A percentile compares a stretch with the other conserved stretches of the same genome.
These are phyloP conservation scores for Psittacula derbiana DNA, from an alignment of 2,797 vertebrate species.

Conservation along the genomic window DNA sequence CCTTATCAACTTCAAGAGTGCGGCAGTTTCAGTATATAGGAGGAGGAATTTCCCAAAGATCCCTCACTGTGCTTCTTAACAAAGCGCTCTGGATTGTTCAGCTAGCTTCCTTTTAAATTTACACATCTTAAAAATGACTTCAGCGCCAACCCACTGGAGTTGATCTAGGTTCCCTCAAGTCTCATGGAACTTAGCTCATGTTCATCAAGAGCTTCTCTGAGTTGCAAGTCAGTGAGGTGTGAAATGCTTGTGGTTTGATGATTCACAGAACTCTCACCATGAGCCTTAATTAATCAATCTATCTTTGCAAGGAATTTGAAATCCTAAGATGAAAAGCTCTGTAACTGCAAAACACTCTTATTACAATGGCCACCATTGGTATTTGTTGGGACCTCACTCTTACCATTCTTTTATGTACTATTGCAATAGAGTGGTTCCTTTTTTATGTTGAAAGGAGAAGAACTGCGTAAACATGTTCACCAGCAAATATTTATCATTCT, in stretches of 20 bases:
- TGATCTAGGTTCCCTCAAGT: slow-evolving; percentile 62
- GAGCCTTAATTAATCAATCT: slow-evolving; percentile 69
- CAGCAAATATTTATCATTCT: slow-evolving; percentile 5
- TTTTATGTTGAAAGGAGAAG: slow-evolving; percentile 2
- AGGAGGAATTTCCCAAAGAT: slow-evolving; percentile 5
- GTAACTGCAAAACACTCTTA: slow-evolving; percentile 45
- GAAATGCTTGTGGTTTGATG: slow-evolving; percentile 68
- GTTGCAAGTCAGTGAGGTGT: slow-evolving; percentile 70
- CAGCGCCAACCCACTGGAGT: slow-evolving; percentile 47
- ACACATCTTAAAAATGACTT: slow-evolving; percentile 55
- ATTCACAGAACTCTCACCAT: slow-evolving; percentile 65
- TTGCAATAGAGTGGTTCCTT: not conserved
- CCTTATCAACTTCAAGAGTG: not conserved
- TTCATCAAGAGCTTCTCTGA: slow-evolving; percentile 66
- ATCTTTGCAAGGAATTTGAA: slow-evolving; percentile 63
- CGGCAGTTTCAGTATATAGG: not conserved
- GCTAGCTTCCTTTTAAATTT: slow-evolving; percentile 60
- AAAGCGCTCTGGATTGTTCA: not conserved
- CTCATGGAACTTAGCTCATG: slow-evolving; percentile 57
- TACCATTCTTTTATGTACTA: not conserved
- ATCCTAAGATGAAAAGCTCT: slow-evolving; percentile 64
- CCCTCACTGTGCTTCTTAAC: not conserved
- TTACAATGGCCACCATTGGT: slow-evolving; percentile 39
- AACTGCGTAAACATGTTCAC: slow-evolving; percentile 11
- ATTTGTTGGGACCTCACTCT: slow-evolving; percentile 6